Conservation (phyloP, 2,888 invertebrate species). For the Lasioglossum figueresi region DNA sequence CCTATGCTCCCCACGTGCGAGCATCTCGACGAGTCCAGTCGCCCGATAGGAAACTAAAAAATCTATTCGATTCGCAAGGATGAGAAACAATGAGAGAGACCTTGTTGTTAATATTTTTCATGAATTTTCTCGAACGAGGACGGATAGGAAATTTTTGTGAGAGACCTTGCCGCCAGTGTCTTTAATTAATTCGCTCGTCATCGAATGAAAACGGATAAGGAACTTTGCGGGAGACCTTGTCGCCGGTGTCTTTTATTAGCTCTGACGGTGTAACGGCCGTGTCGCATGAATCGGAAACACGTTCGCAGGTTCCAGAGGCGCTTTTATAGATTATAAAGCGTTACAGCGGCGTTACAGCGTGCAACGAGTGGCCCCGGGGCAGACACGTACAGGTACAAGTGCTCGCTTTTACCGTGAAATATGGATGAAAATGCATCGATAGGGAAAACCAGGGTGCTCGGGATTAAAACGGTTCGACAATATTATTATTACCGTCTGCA, state of each 20-base stretch:
- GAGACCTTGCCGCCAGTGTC: not conserved
- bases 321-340: constrained; percentile 1
- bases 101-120: not conserved
- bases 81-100: not conserved
- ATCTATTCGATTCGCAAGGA: not conserved
- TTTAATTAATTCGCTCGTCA: not conserved
- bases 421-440: not conserved
- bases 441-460: not conserved
- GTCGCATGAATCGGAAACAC: not conserved
- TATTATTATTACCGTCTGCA: not conserved
- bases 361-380: constrained; percentile 7
- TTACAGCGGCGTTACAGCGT: not conserved
- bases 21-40: not conserved
- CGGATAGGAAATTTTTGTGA: not conserved
- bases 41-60: not conserved
- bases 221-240: not conserved
- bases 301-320: not conserved
- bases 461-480: not conserved
- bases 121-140: not conserved
- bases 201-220: not conserved
- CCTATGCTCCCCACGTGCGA: not conserved
- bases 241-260: not conserved
- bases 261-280: not conserved
- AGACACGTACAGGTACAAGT: constrained; percentile 2
- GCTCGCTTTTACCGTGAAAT: not conserved